Percentiles rank a stretch among this genome's conserved stretches.
phyloP scores from a whole-genome alignment of 2,888 invertebrate species.

The Agrotis segetum region DNA sequence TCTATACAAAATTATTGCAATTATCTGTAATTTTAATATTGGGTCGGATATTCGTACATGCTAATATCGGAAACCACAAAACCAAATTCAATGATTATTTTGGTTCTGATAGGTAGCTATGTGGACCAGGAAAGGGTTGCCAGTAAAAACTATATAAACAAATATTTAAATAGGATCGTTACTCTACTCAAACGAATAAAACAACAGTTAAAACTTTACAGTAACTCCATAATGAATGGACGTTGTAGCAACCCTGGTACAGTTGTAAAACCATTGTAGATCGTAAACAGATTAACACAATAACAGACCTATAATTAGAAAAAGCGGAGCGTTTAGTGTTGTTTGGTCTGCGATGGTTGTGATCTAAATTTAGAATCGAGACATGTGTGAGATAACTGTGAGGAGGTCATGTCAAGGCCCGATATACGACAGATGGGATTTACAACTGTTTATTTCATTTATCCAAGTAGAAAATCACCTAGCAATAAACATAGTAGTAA shows the following conservation, averaged over 20 bases:
- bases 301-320: constrained; percentile 72
- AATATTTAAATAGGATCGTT: constrained; percentile 30
- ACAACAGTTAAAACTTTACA: constrained; percentile 33
- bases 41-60: too few relatives aligned
- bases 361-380: constrained; percentile 67
- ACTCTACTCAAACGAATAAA: constrained; percentile 34
- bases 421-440: constrained; percentile 63
- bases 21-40: constrained; percentile 1
- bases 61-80: too few relatives aligned
- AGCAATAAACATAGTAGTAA: too few relatives aligned
- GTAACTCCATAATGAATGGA: constrained; percentile 41
- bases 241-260: constrained; percentile 48
- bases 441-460: constrained; percentile 50
- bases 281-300: constrained; percentile 68
- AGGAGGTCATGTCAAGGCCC: constrained; percentile 67
- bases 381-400: constrained; percentile 67
- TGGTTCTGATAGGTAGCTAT: too few relatives aligned
- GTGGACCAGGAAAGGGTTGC: too few relatives aligned
- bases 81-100: too few relatives aligned
- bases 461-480: constrained; percentile 12
- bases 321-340: constrained; percentile 60
- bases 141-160: constrained; percentile 31
- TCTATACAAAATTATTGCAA: constrained; percentile 7
- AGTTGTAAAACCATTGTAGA: constrained; percentile 61
- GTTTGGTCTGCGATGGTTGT: constrained; percentile 65